A percentile compares a stretch with the other conserved stretches of the same genome.
phyloP scores from a whole-genome alignment of 2,888 invertebrate species.

The Ochlodes sylvanus region DNA sequence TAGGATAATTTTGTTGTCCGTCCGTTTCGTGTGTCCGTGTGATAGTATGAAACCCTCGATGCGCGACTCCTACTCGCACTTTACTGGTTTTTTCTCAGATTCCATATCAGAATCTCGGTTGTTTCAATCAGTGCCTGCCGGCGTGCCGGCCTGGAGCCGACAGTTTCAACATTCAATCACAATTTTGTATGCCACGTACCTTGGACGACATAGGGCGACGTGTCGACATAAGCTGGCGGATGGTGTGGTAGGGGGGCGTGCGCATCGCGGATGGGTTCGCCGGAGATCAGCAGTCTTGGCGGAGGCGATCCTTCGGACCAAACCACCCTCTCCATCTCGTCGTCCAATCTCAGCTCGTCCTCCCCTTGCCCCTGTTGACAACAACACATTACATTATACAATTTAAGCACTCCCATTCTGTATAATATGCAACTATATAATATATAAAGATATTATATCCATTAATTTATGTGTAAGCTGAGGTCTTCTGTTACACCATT shows the following conservation, averaged over 20 bases:
- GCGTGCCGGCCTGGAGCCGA: too few relatives aligned
- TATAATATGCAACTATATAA: too few relatives aligned
- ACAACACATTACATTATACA: neutral
- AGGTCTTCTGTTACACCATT: too few relatives aligned
- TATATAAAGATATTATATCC: too few relatives aligned
- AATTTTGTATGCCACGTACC: neutral
- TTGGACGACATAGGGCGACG: constrained; percentile 6
- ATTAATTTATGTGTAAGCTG: too few relatives aligned
- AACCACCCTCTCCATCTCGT: constrained; percentile 95
- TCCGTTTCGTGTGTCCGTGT: too few relatives aligned
- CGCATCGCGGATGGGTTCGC: constrained; percentile 62
- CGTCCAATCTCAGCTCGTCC: constrained; percentile 91
- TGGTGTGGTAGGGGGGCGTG: constrained; percentile 56
- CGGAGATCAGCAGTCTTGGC: constrained; percentile 68
- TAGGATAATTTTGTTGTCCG: too few relatives aligned
- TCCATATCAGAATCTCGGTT: too few relatives aligned
- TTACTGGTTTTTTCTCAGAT: too few relatives aligned
- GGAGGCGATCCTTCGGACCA: constrained; percentile 88
- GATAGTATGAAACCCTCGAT: too few relatives aligned
- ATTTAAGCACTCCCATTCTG: neutral
- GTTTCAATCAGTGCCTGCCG: too few relatives aligned
- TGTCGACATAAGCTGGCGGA: constrained; percentile 18
- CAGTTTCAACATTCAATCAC: neutral
- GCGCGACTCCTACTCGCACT: too few relatives aligned
- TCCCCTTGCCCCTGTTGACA: constrained; percentile 58